phyloP scores from a whole-genome alignment of 2,888 invertebrate genomes.

The Meloe dianella region DNA sequence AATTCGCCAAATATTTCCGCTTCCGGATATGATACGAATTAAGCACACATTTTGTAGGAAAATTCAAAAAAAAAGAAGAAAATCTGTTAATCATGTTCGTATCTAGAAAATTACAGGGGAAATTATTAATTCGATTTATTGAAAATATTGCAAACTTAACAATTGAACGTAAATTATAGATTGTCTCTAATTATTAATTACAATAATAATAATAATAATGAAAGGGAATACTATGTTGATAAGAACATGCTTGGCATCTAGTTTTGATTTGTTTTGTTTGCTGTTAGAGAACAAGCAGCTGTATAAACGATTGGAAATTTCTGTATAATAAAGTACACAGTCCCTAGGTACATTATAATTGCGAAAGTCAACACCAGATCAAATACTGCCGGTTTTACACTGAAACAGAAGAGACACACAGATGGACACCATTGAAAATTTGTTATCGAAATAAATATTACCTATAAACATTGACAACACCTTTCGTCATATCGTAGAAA shows the following conservation, averaged over 20 bases:
- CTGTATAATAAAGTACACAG: slow-evolving; percentile 82
- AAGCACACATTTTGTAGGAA: background rate
- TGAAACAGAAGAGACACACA: slow-evolving; percentile 67
- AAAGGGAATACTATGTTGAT: background rate
- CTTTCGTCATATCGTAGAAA: slow-evolving; percentile 83
- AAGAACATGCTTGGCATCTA: slow-evolving; percentile 23
- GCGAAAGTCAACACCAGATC: slow-evolving; percentile 91
- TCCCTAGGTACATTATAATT: slow-evolving; percentile 83
- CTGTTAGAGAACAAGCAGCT: slow-evolving; percentile 64
- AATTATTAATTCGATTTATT: background rate
- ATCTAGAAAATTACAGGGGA: background rate
- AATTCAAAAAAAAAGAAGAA: background rate
- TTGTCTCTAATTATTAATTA: slow-evolving; percentile 1
- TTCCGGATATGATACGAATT: background rate
- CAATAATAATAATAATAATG: background rate
- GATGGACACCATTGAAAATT: no score
- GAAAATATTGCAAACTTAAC: background rate
- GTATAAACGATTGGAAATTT: slow-evolving; percentile 72
- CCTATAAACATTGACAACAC: slow-evolving; percentile 87
- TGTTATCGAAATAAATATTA: slow-evolving; percentile 57
- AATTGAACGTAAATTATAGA: slow-evolving; percentile 2
- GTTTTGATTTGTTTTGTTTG: slow-evolving; percentile 42
- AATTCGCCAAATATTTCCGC: background rate
- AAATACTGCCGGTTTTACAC: slow-evolving; percentile 97
- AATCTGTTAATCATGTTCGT: background rate